Base-by-base conservation (phyloP, 2,888 invertebrate genomes). In the Uloborus plumipes region DNA sequence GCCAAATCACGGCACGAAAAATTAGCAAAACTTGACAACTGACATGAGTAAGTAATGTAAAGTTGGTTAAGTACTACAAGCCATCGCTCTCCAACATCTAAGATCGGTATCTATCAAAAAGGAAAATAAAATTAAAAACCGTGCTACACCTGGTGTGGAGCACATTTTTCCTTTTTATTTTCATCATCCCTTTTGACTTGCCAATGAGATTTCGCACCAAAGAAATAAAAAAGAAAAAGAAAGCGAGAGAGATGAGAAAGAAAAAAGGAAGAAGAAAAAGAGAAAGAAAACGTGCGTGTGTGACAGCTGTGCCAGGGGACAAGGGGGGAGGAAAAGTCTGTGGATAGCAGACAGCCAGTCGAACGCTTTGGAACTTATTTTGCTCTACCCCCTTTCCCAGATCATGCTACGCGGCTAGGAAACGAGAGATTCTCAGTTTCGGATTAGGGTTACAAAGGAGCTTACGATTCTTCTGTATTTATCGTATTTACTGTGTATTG, bases 111-210 rank as follows among this genome's bases (percentile, higher is more conserved):
- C 39, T 39, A 11, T 39, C 7, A 39, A 39, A n/a, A 39, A 39
- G 39, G 39, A 39, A 39, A 39, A 39, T 39, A 39, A 39, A 39
- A 39, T 39, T 39, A 70, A 47, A 70, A 22, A 53, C 18, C 67
- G 49, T 67, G 79, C 61, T 66, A 66, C 79, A 80, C 79, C 79
- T 80, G 79, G 79, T 67, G 59, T 39, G 61, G 31, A 62, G 65
- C 22, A 50, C 18, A 70, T 53, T 59, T 72, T 73, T 79, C 72
- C 72, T 79, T 79, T 72, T 64, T 55, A 71, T 72, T 66, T 79
- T 72, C 58, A 69, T 50, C 22, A 39, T 61, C 73, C 66, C 73
- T 69, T 73, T 80, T 80, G 79, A 80, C 79, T 80, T 80, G 66
- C 79, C 79, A 73, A 80, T 62, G 62, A 80, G 79, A 59, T 66